phyloP scores from a whole-genome alignment of 2,797 vertebrate genomes.

The Platalea minor region DNA sequence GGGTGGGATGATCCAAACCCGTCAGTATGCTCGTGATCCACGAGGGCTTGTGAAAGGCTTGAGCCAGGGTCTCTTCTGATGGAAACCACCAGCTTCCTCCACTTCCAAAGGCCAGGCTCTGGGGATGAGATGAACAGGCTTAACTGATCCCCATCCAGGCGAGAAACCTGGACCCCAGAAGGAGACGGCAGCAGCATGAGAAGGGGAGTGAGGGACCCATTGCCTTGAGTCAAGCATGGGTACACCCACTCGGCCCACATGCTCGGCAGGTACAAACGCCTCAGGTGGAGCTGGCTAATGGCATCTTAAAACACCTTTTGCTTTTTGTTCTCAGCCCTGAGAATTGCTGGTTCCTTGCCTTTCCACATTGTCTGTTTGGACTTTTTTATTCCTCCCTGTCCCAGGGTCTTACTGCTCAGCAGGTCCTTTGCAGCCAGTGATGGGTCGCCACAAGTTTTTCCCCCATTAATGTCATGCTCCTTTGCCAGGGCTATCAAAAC shows the following conservation, averaged over 20 bases:
- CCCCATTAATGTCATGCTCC: not conserved
- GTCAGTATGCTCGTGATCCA: not conserved
- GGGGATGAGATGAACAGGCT: not conserved
- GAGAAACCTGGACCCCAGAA: not conserved
- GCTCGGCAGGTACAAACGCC: not conserved
- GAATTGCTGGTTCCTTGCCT: not conserved
- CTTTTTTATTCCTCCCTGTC: not conserved
- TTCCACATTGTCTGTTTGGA: not conserved
- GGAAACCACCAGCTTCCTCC: not conserved
- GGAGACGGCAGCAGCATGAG: not conserved
- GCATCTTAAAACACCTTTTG: not conserved
- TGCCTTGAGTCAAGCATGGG: not conserved
- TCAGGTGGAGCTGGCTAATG: not conserved
- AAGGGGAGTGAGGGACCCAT: not conserved
- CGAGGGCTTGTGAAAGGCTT: not conserved
- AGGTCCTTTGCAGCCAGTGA: not conserved
- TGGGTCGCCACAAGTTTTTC: not conserved
- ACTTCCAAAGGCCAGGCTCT: not conserved
- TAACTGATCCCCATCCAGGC: not conserved
- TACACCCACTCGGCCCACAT: not conserved
- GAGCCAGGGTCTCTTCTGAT: not conserved
- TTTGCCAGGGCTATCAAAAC: not conserved
- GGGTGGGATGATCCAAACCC: slow-evolving; percentile 15
- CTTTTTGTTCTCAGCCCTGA: not conserved
- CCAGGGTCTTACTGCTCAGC: not conserved